A percentile compares a stretch with the other conserved stretches of the same genome.
Conservation (phyloP, 2,797 vertebrate species). For the Pantherophis alleghaniensis region DNA sequence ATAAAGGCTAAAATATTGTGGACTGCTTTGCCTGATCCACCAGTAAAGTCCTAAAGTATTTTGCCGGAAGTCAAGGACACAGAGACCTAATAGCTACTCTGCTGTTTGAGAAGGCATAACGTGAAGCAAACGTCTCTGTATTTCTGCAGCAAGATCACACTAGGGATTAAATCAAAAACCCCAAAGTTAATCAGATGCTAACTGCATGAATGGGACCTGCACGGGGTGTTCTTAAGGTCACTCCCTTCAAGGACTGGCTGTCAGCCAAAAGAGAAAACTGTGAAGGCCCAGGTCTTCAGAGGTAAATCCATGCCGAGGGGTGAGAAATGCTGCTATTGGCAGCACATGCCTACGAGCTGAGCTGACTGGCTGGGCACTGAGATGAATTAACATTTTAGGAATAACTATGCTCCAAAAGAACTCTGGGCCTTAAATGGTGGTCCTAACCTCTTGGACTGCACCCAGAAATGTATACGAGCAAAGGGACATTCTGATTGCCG, state of each 20-base stretch:
- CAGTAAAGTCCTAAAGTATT: not conserved
- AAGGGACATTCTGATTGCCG: not conserved
- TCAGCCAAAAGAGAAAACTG: slow-evolving; percentile 47
- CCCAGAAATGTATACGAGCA: not conserved
- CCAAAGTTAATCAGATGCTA: slow-evolving; percentile 33
- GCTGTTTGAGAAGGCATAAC: not conserved
- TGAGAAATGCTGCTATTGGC: slow-evolving; percentile 7
- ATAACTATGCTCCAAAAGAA: not conserved
- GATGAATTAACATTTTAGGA: not conserved
- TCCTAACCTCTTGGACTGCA: not conserved
- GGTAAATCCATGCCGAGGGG: not conserved
- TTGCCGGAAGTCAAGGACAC: not conserved
- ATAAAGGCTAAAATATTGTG: not conserved
- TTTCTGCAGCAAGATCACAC: not conserved
- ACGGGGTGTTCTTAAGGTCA: slow-evolving; percentile 46
- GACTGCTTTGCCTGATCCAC: slow-evolving; percentile 17
- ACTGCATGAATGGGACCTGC: slow-evolving; percentile 43
- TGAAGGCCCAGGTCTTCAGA: slow-evolving; percentile 33
- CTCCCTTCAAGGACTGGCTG: slow-evolving; percentile 41
- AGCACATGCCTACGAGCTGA: accelerated
- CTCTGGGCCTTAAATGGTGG: not conserved
- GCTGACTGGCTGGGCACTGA: not conserved
- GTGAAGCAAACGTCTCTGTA: not conserved
- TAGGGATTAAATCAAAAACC: slow-evolving; percentile 23
- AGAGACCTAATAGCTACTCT: not conserved